Conservation (phyloP, 2,113 vertebrate genomes). For the Emydocephalus ijimae region DNA sequence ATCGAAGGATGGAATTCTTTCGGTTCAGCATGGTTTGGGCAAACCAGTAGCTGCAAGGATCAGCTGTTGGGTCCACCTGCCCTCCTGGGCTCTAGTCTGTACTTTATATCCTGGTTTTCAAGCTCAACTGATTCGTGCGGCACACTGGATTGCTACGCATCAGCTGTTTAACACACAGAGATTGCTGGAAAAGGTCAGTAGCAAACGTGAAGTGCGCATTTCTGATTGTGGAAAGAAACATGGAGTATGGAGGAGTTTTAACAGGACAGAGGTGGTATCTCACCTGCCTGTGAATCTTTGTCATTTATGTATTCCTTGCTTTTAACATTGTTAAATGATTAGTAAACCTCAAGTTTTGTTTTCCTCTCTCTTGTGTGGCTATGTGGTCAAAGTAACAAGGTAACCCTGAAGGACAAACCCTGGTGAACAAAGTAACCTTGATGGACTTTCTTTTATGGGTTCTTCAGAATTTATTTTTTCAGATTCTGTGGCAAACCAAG, state of each 20-base stretch:
- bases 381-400: not conserved
- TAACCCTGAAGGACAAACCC: not conserved
- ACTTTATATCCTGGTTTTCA: too few species aligned
- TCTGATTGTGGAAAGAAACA: not conserved
- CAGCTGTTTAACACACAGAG: too few species aligned
- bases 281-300: not conserved
- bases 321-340: not conserved
- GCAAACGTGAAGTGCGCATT: not conserved
- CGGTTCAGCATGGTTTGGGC: too few species aligned
- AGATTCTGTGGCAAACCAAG: not conserved
- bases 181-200: too few species aligned
- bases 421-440: not conserved
- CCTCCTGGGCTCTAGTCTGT: too few species aligned
- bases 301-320: not conserved
- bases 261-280: not conserved
- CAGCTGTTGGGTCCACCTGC: too few species aligned
- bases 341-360: not conserved
- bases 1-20: too few species aligned
- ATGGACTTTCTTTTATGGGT: not conserved
- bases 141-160: too few species aligned
- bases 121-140: too few species aligned
- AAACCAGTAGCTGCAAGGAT: too few species aligned
- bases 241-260: not conserved
- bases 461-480: not conserved
- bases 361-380: not conserved